Conservation (phyloP, 2,113 vertebrate species). For the human (Homo sapiens) region GRCh38 chr1:40125501-40126000, state of each 20-base stretch:
- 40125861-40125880: too few relatives aligned
- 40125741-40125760: too few relatives aligned
- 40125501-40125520: background rate
- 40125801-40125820: too few relatives aligned
- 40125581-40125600: background rate
- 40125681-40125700: background rate
- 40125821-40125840: too few relatives aligned
- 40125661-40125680: background rate
- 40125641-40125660: background rate
- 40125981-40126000: background rate
- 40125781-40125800: too few relatives aligned
- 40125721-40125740: too few relatives aligned
- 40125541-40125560: background rate
- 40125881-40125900: too few relatives aligned
- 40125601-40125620: background rate
- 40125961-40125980: background rate
- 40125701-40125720: background rate
- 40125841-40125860: too few relatives aligned
- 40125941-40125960: background rate
- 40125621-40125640: too few relatives aligned
- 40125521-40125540: background rate
- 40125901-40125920: too few relatives aligned
- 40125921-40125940: background rate
- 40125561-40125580: background rate
- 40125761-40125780: too few relatives aligned